phyloP scores from a whole-genome alignment of 2,797 vertebrate species.

The Dryobates pubescens region DNA sequence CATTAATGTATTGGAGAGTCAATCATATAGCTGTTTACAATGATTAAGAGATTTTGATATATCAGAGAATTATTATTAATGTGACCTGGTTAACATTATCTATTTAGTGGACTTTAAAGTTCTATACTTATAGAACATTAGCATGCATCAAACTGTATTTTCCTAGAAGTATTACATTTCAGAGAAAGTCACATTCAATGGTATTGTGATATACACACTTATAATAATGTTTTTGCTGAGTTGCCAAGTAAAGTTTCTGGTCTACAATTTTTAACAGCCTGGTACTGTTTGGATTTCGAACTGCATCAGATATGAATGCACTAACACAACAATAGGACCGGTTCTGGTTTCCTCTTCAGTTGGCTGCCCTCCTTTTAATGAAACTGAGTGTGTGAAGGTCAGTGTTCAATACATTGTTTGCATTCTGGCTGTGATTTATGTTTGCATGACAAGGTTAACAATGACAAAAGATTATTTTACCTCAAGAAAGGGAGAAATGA shows the following conservation, averaged over 20 bases:
- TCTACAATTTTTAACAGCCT: slow-evolving; percentile 78
- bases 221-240: background rate
- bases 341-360: slow-evolving; percentile 89
- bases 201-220: background rate
- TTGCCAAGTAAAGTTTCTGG: background rate
- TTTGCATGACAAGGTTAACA: background rate
- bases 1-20: background rate
- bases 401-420: slow-evolving; percentile 41
- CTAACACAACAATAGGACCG: slow-evolving; percentile 85
- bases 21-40: background rate
- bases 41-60: background rate
- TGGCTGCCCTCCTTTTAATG: slow-evolving; percentile 95
- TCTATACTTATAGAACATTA: background rate
- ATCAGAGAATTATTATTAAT: background rate
- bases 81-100: background rate
- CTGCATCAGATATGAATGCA: slow-evolving; percentile 90
- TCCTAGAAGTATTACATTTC: background rate
- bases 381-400: slow-evolving; percentile 95
- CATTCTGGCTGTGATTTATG: background rate
- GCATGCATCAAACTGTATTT: background rate
- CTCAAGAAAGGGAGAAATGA: background rate
- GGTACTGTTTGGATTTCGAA: slow-evolving; percentile 90
- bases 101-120: background rate
- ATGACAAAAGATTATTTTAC: background rate
- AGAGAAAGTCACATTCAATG: background rate